phyloP scores from a whole-genome alignment of 2,888 invertebrate species.

The Bombylius major region DNA sequence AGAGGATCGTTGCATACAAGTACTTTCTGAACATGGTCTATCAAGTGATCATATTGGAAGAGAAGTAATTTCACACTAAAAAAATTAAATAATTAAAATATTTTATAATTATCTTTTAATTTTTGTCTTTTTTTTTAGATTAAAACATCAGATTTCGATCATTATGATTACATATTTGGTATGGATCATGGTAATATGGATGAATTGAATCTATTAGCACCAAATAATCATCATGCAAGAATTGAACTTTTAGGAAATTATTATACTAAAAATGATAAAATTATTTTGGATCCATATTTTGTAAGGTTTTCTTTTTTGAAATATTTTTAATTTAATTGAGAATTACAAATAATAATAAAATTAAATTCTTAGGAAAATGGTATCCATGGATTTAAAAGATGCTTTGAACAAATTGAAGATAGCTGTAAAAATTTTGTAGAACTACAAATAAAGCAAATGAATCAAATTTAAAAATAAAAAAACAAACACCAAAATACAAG shows the following conservation, averaged over 20 bases:
- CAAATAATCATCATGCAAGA: constrained; percentile 50
- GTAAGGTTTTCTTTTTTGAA: constrained; percentile 41
- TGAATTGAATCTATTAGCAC: constrained; percentile 47
- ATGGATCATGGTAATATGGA: constrained; percentile 81
- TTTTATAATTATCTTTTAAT: background rate
- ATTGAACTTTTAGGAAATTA: constrained; percentile 68
- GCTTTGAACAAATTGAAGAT: constrained; percentile 23
- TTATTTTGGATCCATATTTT: constrained; percentile 83
- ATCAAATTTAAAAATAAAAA: background rate
- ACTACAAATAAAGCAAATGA: constrained; percentile 9
- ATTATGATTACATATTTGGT: constrained; percentile 80
- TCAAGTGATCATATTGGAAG: constrained; percentile 50
- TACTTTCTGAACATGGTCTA: constrained; percentile 47
- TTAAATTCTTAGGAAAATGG: constrained; percentile 20
- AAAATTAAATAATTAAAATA: background rate
- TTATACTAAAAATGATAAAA: constrained; percentile 59
- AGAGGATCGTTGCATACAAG: constrained; percentile 49
- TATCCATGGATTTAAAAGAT: constrained; percentile 23
- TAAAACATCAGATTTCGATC: constrained; percentile 53
- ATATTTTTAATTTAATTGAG: background rate
- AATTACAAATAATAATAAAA: too few species aligned
- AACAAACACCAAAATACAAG: too few species aligned
- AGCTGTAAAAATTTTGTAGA: constrained; percentile 22
- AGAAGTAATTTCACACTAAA: constrained; percentile 26
- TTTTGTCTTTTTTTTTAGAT: constrained; percentile 42